phyloP scores from a whole-genome alignment of 2,113 vertebrate genomes.

The Anolis sagrei region DNA sequence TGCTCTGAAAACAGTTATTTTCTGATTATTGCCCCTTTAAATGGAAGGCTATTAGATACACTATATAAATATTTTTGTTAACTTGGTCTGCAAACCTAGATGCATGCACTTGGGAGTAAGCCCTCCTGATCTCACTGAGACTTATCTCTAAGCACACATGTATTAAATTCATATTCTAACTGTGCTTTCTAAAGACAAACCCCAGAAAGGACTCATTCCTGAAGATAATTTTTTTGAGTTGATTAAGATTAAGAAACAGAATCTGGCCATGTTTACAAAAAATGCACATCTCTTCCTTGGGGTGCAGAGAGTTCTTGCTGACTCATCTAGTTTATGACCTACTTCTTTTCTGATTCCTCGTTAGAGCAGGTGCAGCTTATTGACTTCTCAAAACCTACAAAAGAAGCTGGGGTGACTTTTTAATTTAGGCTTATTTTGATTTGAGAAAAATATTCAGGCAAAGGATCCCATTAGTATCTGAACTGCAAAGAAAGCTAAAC shows the following conservation, averaged over 20 bases:
- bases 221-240: not conserved
- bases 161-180: not conserved
- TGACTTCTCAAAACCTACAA: slow-evolving; percentile 2
- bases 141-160: not conserved
- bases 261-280: slow-evolving; percentile 3
- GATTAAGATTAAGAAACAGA: slow-evolving; percentile 10
- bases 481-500: not conserved
- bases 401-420: not conserved
- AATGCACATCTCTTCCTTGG: not conserved
- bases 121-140: no score
- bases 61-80: not conserved
- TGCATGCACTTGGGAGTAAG: no score
- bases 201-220: not conserved
- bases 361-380: not conserved
- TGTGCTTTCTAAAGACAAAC: not conserved
- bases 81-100: not conserved
- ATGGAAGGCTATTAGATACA: not conserved
- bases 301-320: not conserved
- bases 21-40: not conserved
- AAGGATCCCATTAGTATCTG: not conserved
- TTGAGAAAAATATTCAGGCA: not conserved
- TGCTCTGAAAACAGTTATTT: not conserved
- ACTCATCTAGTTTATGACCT: slow-evolving; percentile 16
- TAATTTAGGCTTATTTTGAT: not conserved
- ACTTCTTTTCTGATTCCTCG: not conserved